phyloP scores from a whole-genome alignment of 1,140 invertebrate species.

The Lepidurus arcticus region DNA sequence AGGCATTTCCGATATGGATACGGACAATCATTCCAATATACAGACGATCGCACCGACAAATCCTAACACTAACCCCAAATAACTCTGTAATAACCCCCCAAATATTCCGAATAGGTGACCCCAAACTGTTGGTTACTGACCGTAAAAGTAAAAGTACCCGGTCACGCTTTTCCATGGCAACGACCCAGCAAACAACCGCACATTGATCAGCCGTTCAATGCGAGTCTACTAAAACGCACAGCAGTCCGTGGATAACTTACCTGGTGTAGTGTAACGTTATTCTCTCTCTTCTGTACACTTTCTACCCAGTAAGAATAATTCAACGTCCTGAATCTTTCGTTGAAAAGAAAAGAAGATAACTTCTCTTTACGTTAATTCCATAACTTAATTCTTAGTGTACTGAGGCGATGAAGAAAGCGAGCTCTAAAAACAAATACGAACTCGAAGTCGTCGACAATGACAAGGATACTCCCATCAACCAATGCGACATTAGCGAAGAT shows the following conservation, averaged over 20 bases:
- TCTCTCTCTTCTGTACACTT: background rate
- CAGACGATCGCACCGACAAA: too few relatives aligned
- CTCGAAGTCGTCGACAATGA: constrained; percentile 39
- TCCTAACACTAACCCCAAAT: too few relatives aligned
- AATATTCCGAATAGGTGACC: background rate
- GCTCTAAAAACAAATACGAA: constrained; percentile 32
- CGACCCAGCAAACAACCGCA: background rate
- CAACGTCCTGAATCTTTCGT: too few relatives aligned
- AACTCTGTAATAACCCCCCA: too few relatives aligned
- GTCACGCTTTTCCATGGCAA: constrained; percentile 13
- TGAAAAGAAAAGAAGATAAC: too few relatives aligned
- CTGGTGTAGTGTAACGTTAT: background rate
- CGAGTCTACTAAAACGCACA: background rate
- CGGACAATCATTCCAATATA: too few relatives aligned
- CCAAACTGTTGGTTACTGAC: background rate
- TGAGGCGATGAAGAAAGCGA: constrained; percentile 17
- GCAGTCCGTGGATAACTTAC: background rate
- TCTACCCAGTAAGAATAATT: too few relatives aligned
- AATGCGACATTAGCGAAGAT: constrained; percentile 53
- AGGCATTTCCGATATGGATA: too few relatives aligned
- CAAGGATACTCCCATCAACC: constrained; percentile 50
- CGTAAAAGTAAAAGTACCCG: background rate
- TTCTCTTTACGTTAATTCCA: too few relatives aligned
- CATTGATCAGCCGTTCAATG: background rate
- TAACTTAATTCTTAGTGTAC: background rate